Base-by-base conservation (phyloP, 2,797 vertebrate species). In the Poecilia picta region DNA sequence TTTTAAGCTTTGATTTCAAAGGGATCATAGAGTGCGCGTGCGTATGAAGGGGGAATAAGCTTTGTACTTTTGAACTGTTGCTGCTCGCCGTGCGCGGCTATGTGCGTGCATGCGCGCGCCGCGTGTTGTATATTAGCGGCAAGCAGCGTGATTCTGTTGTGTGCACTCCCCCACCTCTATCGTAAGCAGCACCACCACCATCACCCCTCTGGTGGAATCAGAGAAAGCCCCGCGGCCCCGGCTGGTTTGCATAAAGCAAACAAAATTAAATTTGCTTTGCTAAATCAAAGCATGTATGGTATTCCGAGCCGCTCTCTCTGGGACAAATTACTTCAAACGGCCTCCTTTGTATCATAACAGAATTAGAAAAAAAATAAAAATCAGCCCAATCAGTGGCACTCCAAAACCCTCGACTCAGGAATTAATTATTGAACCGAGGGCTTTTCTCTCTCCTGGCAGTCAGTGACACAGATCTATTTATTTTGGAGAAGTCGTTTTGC, bases 251-350 rank as follows among this genome's bases (percentile, higher is more conserved):
- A 99, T 98, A 99, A 98, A 98, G 97, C 97, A 99, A 99, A 99
- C 97, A 98, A 98, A 98, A 99, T 99, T 99, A 98, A 97, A 99
- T 98, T 98, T 98, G 98, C 97, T 99, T 99, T 99, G 97, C 98
- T 98, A 97, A 99, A 99, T 99, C 97, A 97, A 98, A 98, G 98
- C 97, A 96, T 97, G 95, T 97, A 97, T 97, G 97, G 97, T 97
- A 98, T 97, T 97, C 97, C 93, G 90, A 97, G 97, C 97, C 91
- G 94, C 97, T 98, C 97, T 99, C 98, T 98, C 95, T 95, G 98
- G 98, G 98, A 99, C 98, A 99, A 99, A 99, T 99, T 99, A 99
- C 97, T 98, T 98, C 97, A 98, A 99, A 98, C 97, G 97, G 97
- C 98, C 97, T 97, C 97, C 97, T 98, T 98, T 99, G 97, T 99